Conservation (phyloP, 2,888 invertebrate species). For the Drosophila kanekoi region DNA sequence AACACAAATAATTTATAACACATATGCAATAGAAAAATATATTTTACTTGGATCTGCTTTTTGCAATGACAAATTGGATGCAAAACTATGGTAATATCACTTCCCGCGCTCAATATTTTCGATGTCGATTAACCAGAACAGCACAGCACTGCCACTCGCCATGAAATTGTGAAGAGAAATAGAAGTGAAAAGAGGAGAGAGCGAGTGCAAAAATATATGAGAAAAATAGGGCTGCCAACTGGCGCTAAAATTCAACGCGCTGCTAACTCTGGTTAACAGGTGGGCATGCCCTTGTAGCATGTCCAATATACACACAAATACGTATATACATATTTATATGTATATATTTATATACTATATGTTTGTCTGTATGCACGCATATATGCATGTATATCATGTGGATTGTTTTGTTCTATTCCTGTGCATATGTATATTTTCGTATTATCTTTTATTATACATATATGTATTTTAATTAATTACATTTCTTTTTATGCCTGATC, state of each 20-base stretch:
- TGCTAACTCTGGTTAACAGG: slow-evolving; percentile 48
- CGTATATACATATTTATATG: not conserved
- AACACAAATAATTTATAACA: slow-evolving; percentile 6
- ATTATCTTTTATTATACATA: slow-evolving; percentile 34
- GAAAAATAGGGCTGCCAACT: slow-evolving; percentile 40
- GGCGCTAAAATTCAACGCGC: slow-evolving; percentile 11
- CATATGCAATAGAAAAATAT: slow-evolving; percentile 12
- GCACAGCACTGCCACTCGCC: slow-evolving; percentile 55
- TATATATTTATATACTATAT: not conserved
- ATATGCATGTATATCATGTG: not conserved
- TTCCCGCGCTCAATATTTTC: slow-evolving; percentile 71
- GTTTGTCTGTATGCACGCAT: not conserved
- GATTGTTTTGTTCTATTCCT: slow-evolving; percentile 11
- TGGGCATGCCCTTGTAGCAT: slow-evolving; percentile 37
- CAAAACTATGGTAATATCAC: slow-evolving; percentile 45
- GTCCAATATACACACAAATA: not conserved
- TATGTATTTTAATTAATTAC: slow-evolving; percentile 30
- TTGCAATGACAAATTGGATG: slow-evolving; percentile 36
- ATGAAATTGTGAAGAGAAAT: slow-evolving; percentile 45
- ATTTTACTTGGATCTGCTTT: slow-evolving; percentile 41
- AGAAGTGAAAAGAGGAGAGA: slow-evolving; percentile 44
- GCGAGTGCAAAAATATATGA: slow-evolving; percentile 34
- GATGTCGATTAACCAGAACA: slow-evolving; percentile 52
- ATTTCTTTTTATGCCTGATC: slow-evolving; percentile 36
- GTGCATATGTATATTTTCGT: slow-evolving; percentile 8